phyloP scores from a whole-genome alignment of 2,888 invertebrate genomes.

The Andrena fulva region DNA sequence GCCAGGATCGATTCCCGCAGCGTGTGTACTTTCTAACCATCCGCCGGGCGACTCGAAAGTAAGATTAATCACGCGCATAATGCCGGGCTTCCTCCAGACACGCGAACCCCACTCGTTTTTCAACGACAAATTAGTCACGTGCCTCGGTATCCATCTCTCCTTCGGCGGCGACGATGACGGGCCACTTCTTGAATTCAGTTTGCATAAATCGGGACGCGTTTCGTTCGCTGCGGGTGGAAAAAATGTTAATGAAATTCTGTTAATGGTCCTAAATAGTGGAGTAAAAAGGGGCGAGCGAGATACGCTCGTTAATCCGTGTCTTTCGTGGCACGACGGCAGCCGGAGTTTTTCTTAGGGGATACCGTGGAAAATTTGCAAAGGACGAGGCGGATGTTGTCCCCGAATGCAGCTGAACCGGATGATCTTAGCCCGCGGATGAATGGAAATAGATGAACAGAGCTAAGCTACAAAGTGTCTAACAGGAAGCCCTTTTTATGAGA shows the following conservation, averaged over 20 bases:
- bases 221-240: background rate
- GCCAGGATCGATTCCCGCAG: conserved; percentile 62
- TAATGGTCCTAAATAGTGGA: background rate
- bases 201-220: conserved; percentile 42
- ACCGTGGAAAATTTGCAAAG: conserved; percentile 24
- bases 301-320: background rate
- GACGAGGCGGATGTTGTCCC: conserved; percentile 21
- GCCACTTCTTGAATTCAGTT: background rate
- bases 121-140: conserved; percentile 64
- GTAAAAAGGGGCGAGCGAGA: background rate
- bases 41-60: conserved; percentile 48
- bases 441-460: conserved; percentile 28
- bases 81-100: conserved; percentile 43
- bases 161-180: conserved; percentile 12
- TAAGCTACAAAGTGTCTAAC: conserved; percentile 33
- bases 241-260: conserved; percentile 22
- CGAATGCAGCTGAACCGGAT: conserved; percentile 6
- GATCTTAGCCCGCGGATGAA: conserved; percentile 27
- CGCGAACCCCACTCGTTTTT: conserved; percentile 62
- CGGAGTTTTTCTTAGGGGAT: background rate
- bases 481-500: conserved; percentile 27
- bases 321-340: background rate
- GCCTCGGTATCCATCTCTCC: background rate
- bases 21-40: conserved; percentile 52
- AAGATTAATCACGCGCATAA: conserved; percentile 61